phyloP scores from a whole-genome alignment of 2,888 invertebrate species.

The Muscina levida region DNA sequence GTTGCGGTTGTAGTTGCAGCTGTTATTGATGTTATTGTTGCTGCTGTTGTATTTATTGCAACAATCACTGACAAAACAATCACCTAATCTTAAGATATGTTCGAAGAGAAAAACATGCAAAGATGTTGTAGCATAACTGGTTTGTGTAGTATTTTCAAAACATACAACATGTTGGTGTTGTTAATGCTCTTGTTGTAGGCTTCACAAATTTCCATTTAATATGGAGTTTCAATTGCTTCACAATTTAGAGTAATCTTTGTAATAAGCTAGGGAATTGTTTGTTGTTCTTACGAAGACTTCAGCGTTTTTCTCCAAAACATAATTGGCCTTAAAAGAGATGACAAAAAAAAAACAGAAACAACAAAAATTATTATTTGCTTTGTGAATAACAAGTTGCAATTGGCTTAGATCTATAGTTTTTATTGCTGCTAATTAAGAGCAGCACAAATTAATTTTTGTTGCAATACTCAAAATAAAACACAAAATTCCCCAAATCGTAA shows the following conservation, averaged over 20 bases:
- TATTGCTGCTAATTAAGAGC: background rate
- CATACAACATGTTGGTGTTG: constrained; percentile 40
- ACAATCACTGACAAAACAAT: constrained; percentile 39
- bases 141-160: constrained; percentile 48
- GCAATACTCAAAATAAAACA: no score
- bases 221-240: background rate
- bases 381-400: background rate
- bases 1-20: constrained; percentile 41
- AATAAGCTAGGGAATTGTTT: constrained; percentile 54
- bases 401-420: constrained; percentile 55
- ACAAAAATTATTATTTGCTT: background rate
- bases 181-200: background rate
- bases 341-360: no score
- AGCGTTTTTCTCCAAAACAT: constrained; percentile 11
- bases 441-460: background rate
- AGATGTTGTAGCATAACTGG: constrained; percentile 46
- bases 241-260: constrained; percentile 4
- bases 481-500: no score
- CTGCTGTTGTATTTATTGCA: constrained; percentile 42
- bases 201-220: constrained; percentile 7
- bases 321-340: constrained; percentile 11
- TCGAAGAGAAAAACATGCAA: constrained; percentile 30
- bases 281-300: constrained; percentile 9
- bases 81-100: constrained; percentile 3
- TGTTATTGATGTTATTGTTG: constrained; percentile 41